Conservation (phyloP, 2,797 vertebrate species). For the Bradypodion pumilum region DNA sequence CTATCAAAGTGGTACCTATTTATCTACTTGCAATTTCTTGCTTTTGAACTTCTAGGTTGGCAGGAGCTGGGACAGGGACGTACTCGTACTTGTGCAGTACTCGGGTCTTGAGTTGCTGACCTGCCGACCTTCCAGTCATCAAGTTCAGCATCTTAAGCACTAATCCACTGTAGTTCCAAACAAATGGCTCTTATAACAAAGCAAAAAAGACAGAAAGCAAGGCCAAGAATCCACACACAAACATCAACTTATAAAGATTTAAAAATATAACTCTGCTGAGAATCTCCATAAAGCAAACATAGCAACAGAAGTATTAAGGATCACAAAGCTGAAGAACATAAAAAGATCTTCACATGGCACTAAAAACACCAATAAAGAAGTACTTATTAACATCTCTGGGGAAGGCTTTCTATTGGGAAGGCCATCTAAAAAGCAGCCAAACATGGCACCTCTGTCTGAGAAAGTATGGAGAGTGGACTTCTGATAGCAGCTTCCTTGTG, state of each 20-base stretch:
- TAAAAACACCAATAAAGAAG: background rate
- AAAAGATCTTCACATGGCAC: background rate
- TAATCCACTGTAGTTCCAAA: too few species aligned
- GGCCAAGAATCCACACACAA: background rate
- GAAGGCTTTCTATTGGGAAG: background rate
- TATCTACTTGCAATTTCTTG: too few species aligned
- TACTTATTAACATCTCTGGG: background rate
- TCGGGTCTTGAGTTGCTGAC: too few species aligned
- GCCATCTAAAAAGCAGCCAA: background rate
- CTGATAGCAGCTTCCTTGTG: background rate
- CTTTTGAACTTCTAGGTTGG: too few species aligned
- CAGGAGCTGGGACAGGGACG: too few species aligned
- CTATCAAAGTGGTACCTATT: too few species aligned
- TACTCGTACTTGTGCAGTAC: too few species aligned
- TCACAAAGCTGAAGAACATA: background rate
- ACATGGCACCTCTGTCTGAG: background rate
- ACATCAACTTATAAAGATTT: background rate
- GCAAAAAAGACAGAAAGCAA: background rate
- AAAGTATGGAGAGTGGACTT: background rate
- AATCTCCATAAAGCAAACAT: background rate
- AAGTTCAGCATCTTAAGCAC: too few species aligned
- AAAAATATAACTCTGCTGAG: background rate
- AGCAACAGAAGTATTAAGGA: background rate
- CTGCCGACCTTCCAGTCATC: too few species aligned
- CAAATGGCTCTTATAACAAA: too few species aligned